Conservation (phyloP, 2,888 invertebrate species). For the Pachycephus smyrnensis region DNA sequence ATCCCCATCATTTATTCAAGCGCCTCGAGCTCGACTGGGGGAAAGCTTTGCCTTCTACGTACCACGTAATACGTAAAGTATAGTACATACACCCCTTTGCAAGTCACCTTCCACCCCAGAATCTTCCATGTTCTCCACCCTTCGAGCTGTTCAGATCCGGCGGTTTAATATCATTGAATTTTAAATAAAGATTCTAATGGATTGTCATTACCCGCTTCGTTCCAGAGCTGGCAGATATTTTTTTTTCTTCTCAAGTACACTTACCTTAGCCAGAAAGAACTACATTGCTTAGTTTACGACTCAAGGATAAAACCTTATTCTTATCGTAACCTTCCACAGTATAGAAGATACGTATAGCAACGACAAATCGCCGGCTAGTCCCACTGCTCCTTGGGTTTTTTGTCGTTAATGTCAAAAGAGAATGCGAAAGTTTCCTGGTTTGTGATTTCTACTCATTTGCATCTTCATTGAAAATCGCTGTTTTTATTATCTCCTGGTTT, state of each 20-base stretch:
- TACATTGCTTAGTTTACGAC: background rate
- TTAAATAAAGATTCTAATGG: slow-evolving; percentile 51
- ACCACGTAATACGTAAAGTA: slow-evolving; percentile 19
- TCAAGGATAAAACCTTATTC: background rate
- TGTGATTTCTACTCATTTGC: background rate
- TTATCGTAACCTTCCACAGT: background rate
- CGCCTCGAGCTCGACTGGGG: slow-evolving; percentile 26
- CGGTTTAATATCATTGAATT: slow-evolving; percentile 42
- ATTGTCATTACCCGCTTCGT: slow-evolving; percentile 39
- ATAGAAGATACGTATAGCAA: background rate
- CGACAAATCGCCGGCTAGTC: background rate
- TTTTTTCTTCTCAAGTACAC: background rate
- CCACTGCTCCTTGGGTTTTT: background rate
- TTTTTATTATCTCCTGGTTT: background rate
- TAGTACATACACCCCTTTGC: background rate
- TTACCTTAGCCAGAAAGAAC: background rate
- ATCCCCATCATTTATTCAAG: slow-evolving; percentile 65
- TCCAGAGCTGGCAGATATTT: background rate
- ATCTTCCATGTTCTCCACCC: slow-evolving; percentile 11
- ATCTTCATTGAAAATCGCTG: background rate
- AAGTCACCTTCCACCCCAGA: slow-evolving; percentile 8
- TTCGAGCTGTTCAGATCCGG: slow-evolving; percentile 9
- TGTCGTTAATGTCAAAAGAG: background rate
- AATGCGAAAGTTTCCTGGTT: background rate
- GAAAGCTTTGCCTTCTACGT: slow-evolving; percentile 28